Percentiles rank a stretch among this genome's conserved stretches.
These are phyloP conservation scores for Rhodinocichla rosea DNA, from an alignment of 2,113 vertebrate genomes.

Conservation along the genomic window DNA sequence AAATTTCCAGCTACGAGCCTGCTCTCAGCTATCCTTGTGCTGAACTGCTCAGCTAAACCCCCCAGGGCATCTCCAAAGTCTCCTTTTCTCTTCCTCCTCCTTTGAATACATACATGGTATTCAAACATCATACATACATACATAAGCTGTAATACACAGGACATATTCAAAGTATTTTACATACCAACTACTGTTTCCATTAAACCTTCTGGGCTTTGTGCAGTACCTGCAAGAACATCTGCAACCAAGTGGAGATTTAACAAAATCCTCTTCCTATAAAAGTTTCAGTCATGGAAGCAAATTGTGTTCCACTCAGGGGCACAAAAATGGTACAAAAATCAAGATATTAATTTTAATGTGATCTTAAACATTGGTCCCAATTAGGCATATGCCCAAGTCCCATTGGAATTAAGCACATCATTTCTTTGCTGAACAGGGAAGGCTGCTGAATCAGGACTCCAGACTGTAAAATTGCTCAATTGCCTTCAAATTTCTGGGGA, in stretches of 20 bases:
- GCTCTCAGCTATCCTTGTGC: background rate
- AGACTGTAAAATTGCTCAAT: slow-evolving; percentile 67
- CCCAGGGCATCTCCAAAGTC: background rate
- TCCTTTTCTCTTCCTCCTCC: slow-evolving; percentile 15
- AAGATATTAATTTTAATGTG: slow-evolving; percentile 60
- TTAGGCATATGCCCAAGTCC: slow-evolving; percentile 36
- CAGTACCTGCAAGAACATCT: background rate
- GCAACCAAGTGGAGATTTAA: background rate
- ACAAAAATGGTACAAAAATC: background rate
- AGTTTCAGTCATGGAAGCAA: background rate
- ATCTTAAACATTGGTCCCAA: slow-evolving; percentile 51
- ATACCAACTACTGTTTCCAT: background rate
- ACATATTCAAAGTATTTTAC: background rate
- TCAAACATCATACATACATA: background rate
- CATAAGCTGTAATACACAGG: background rate
- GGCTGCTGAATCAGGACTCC: slow-evolving; percentile 65
- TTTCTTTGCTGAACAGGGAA: slow-evolving; percentile 49
- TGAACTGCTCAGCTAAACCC: background rate
- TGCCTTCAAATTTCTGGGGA: slow-evolving; percentile 61
- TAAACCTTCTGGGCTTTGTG: background rate
- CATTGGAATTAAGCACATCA: slow-evolving; percentile 49
- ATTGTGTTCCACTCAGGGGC: background rate
- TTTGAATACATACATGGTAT: background rate
- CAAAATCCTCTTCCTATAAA: background rate
- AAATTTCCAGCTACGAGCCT: background rate